Evolutionary conservation across 2,113 vertebrate genomes (phyloP).

Genomic region (Pelecanoides urinatrix): DNA sequence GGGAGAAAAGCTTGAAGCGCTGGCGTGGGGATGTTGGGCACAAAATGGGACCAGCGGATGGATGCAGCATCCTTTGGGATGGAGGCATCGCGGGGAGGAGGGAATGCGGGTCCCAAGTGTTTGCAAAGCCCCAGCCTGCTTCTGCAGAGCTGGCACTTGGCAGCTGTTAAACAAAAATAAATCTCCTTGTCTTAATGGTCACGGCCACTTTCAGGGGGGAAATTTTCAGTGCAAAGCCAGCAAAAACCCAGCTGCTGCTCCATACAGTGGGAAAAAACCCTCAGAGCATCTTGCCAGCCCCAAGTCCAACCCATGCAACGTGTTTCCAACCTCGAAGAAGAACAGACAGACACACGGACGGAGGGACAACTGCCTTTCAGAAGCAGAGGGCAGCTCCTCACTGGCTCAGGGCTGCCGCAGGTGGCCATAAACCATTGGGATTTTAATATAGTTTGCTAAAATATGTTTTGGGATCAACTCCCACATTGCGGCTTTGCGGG

Average conservation of each 20-base stretch:
- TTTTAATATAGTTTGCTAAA: not conserved
- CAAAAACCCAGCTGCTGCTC: not conserved
- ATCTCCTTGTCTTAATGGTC: not conserved
- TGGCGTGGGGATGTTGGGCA: not conserved
- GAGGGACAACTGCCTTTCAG: not conserved
- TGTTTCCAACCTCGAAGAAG: too few species aligned
- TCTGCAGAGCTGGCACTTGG: not conserved
- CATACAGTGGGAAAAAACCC: not conserved
- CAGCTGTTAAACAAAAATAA: not conserved
- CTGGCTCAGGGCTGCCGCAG: not conserved
- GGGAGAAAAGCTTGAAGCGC: not conserved
- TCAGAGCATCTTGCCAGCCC: not conserved
- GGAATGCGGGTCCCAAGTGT: too few species aligned
- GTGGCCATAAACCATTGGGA: not conserved
- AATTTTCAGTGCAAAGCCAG: not conserved
- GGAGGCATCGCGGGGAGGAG: not conserved
- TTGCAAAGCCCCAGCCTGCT: not conserved
- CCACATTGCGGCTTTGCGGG: rapidly evolving
- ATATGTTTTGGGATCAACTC: not conserved
- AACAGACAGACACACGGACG: rapidly evolving
- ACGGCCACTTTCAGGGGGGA: not conserved
- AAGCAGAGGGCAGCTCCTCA: not conserved
- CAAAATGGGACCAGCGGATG: not conserved
- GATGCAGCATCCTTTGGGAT: not conserved
- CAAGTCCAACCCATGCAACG: rapidly evolving